These are phyloP conservation scores for Champsocephalus esox DNA, from an alignment of 2,797 vertebrate genomes.

Conservation along the genomic window DNA sequence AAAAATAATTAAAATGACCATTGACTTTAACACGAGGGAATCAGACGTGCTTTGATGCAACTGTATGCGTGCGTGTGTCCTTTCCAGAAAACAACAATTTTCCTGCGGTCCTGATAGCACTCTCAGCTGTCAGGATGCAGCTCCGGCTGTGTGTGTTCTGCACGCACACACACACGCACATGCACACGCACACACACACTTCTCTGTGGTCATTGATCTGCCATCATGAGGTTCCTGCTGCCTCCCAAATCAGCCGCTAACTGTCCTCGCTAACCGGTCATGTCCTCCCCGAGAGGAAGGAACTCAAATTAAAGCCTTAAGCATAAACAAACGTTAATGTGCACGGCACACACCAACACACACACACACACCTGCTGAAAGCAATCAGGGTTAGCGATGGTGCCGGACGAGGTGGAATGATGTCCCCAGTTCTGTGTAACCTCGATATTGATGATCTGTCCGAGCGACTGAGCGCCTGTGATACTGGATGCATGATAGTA, in stretches of 20 bases:
- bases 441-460: too few species aligned
- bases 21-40: too few species aligned
- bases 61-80: too few species aligned
- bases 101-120: conserved; percentile 11
- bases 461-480: too few species aligned
- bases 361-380: neutral
- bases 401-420: too few species aligned
- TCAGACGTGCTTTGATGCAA: too few species aligned
- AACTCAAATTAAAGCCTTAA: conserved; percentile 42
- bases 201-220: conserved; percentile 35
- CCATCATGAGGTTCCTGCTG: conserved; percentile 28
- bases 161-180: neutral
- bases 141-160: neutral
- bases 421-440: too few species aligned
- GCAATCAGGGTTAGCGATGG: too few species aligned
- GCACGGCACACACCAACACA: neutral
- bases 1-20: too few species aligned
- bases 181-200: too few species aligned
- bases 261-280: conserved; percentile 29
- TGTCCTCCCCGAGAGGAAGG: conserved; percentile 11
- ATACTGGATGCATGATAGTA: too few species aligned
- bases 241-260: conserved; percentile 44
- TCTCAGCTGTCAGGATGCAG: conserved; percentile 36
- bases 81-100: too few species aligned
- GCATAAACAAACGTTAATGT: conserved; percentile 43